Conservation (phyloP, 2,113 vertebrate species). For the Nerophis ophidion region DNA sequence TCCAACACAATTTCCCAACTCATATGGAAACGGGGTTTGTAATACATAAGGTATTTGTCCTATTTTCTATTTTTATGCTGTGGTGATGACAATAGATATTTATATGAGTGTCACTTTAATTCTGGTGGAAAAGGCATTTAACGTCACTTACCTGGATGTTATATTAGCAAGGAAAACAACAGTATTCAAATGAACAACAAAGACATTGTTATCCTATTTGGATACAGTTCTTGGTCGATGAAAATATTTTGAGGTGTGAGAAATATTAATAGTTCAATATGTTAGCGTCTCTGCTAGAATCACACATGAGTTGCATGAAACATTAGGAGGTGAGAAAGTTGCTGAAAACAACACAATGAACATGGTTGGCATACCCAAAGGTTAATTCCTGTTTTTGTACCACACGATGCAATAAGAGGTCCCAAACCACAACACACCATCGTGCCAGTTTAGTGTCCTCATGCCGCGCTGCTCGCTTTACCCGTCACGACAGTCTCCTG, state of each 20-base stretch:
- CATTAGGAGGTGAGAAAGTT: constrained; percentile 20
- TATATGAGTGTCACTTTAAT: too few species aligned
- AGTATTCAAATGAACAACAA: background rate
- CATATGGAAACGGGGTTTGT: too few species aligned
- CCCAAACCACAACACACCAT: constrained; percentile 52
- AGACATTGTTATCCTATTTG: background rate
- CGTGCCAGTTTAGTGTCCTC: constrained; percentile 55
- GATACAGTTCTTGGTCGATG: background rate
- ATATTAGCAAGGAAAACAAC: too few species aligned
- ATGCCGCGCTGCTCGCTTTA: constrained; percentile 74
- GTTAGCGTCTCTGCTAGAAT: constrained; percentile 12
- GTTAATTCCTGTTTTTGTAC: constrained; percentile 14
- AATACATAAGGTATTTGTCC: too few species aligned
- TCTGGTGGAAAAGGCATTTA: too few species aligned
- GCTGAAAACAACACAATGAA: constrained; percentile 7
- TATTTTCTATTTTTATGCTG: too few species aligned
- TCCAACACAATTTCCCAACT: too few species aligned
- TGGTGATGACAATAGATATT: too few species aligned
- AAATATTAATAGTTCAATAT: constrained; percentile 22
- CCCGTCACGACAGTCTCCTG: constrained; percentile 77
- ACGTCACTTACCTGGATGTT: too few species aligned
- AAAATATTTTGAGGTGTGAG: constrained; percentile 15
- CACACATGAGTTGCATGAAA: constrained; percentile 25
- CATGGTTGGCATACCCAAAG: constrained; percentile 11
- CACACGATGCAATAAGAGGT: constrained; percentile 17